Percentiles rank a stretch among this genome's conserved stretches.
Conservation (phyloP, 1,140 invertebrate species). For the Sitophilus oryzae region DNA sequence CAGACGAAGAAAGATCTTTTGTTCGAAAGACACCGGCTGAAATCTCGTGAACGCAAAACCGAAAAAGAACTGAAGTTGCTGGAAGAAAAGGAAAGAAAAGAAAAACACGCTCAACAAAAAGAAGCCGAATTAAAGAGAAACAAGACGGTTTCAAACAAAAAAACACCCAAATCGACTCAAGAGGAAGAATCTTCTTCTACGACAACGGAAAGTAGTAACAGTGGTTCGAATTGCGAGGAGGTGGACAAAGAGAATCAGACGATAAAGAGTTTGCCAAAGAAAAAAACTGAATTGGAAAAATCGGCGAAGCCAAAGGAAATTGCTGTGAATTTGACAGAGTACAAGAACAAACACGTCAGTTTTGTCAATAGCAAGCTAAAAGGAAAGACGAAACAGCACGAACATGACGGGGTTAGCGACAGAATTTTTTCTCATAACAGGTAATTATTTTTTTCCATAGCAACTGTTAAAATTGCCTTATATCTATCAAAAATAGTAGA, state of each 20-base stretch:
- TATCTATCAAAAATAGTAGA: too few relatives aligned
- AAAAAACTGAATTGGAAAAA: constrained; percentile 12
- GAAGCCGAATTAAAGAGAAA: constrained; percentile 11
- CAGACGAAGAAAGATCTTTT: constrained; percentile 25
- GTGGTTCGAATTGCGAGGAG: constrained; percentile 37
- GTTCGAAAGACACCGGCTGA: constrained; percentile 22
- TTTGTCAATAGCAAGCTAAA: constrained; percentile 40
- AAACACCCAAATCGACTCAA: constrained; percentile 40
- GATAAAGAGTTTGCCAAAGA: constrained; percentile 15
- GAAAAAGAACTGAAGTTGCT: constrained; percentile 21
- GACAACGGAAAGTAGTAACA: constrained; percentile 57
- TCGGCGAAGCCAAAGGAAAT: neutral
- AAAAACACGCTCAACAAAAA: constrained; percentile 27
- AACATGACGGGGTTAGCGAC: neutral
- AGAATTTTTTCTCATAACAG: neutral
- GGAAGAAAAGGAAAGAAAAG: constrained; percentile 31
- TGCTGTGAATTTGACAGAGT: constrained; percentile 12
- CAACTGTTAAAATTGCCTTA: too few relatives aligned
- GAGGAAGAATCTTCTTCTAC: constrained; percentile 69
- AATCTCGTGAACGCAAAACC: constrained; percentile 26
- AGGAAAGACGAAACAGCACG: constrained; percentile 5
- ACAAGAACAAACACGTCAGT: constrained; percentile 45
- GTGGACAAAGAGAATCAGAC: constrained; percentile 37
- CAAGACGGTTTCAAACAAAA: constrained; percentile 26
- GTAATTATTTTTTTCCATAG: too few relatives aligned